Evolutionary conservation across 2,888 invertebrate genomes (phyloP).

Genomic region (Apodemia mormo): DNA sequence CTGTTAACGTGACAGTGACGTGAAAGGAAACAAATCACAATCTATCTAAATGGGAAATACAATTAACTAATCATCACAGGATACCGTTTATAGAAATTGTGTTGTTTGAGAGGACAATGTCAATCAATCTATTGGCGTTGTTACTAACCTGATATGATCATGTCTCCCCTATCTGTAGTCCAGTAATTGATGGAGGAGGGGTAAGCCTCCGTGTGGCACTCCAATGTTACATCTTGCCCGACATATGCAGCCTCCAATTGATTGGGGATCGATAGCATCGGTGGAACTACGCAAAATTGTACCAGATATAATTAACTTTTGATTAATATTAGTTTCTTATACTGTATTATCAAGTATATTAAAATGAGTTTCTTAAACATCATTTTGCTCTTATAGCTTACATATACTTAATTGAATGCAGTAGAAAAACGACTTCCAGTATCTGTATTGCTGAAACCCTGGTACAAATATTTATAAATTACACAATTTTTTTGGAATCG

Average conservation of each 20-base stretch:
- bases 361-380: too few relatives aligned
- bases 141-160: constrained; percentile 94
- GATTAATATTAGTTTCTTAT: constrained; percentile 16
- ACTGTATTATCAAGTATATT: background rate
- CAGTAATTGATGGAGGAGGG: constrained; percentile 97
- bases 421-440: too few relatives aligned
- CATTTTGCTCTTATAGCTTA: too few relatives aligned
- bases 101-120: constrained; percentile 1
- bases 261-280: constrained; percentile 96
- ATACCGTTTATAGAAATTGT: constrained; percentile 7
- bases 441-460: too few relatives aligned
- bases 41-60: background rate
- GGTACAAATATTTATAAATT: too few relatives aligned
- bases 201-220: constrained; percentile 95
- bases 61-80: background rate
- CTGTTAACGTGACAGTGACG: too few relatives aligned
- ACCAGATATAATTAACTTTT: constrained; percentile 9
- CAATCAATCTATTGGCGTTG: constrained; percentile 20
- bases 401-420: too few relatives aligned
- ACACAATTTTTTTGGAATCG: too few relatives aligned
- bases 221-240: constrained; percentile 93
- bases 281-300: constrained; percentile 86
- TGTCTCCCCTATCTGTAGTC: constrained; percentile 94
- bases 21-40: too few relatives aligned
- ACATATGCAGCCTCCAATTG: constrained; percentile 95